Evolutionary conservation across 2,888 invertebrate species (phyloP), one percentile per base, ranked within the genome.

Genomic region (Lucinisca nassula): DNA sequence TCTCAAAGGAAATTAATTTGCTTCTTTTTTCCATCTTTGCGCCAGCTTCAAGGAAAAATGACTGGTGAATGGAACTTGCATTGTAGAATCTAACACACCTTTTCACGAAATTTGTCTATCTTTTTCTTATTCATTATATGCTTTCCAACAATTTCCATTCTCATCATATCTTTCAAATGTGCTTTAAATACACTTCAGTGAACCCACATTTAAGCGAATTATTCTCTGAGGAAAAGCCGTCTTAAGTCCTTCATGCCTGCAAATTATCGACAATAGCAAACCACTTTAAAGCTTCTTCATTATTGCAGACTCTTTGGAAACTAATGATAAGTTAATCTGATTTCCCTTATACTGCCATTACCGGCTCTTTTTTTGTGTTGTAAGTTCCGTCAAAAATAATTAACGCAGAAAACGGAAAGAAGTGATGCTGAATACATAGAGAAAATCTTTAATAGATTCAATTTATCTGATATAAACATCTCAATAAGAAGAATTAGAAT

Each of bases 391-490:
- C 67, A 67, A 67, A 67, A 67, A 67, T 67, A 67, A 67, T 67
- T 67, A 67, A 67, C 67, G 67, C 67, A 35, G 67, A 67, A 67
- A 67, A 67, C 67, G 67, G 67, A 67, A 67, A 67, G 67, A 67
- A 67, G 67, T 35, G 67, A 67, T 67, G 35, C 67, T 67, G 67
- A 67, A 67, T 67, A 35, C 67, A 67, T 35, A 32, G 67, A 67
- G 67, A 67, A 67, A 67, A 67, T 67, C 67, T 67, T 67, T 67
- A 67, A 67, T 67, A 67, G 67, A 67, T 67, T 67, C 67, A 67
- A 67, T 67, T 67, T 67, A 67, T 67, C 67, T 67, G 67, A 67
- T 35, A 67, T 67, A 67, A 67, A 67, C 67, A 67, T 67, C 67
- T 67, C 67, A 67, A 67, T 67, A 35, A 67, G 67, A 35, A 67